phyloP scores from a whole-genome alignment of 53 echinoderm and acorn worm genomes.

The Paracentrotus lividus region DNA sequence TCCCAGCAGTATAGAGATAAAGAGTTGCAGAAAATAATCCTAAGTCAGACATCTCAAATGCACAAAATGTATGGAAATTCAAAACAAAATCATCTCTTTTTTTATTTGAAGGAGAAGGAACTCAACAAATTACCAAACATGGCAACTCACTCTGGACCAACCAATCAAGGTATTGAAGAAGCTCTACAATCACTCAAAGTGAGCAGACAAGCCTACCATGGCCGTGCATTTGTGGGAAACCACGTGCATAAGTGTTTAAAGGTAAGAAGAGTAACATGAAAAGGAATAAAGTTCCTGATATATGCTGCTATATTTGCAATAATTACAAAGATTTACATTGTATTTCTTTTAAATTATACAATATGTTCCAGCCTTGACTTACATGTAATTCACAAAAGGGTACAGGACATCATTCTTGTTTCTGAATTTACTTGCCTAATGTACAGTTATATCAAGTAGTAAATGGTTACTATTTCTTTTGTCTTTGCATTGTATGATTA shows the following conservation, averaged over 20 bases:
- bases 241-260: constrained; percentile 81
- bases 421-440: not conserved
- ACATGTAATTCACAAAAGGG: too few species aligned
- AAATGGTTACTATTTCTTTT: too few species aligned
- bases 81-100: constrained; percentile 5
- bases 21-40: constrained; percentile 8
- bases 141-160: constrained; percentile 54
- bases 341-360: not conserved
- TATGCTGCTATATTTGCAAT: not conserved
- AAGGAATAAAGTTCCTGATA: not conserved
- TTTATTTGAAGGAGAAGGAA: constrained; percentile 50
- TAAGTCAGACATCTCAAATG: constrained; percentile 1
- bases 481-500: too few species aligned
- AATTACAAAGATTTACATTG: not conserved
- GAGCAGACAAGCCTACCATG: constrained; percentile 74
- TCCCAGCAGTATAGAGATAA: not conserved
- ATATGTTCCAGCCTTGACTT: not conserved
- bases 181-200: constrained; percentile 67
- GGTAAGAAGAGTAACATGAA: constrained; percentile 48
- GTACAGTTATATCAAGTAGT: not conserved
- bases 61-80: not conserved
- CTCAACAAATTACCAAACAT: constrained; percentile 31
- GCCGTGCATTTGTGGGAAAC: constrained; percentile 75
- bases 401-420: too few species aligned
- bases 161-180: constrained; percentile 48